Percentiles rank a stretch among this genome's conserved stretches.
These are phyloP conservation scores for Burhinus oedicnemus DNA, from an alignment of 2,113 vertebrate genomes.

Conservation along the genomic window DNA sequence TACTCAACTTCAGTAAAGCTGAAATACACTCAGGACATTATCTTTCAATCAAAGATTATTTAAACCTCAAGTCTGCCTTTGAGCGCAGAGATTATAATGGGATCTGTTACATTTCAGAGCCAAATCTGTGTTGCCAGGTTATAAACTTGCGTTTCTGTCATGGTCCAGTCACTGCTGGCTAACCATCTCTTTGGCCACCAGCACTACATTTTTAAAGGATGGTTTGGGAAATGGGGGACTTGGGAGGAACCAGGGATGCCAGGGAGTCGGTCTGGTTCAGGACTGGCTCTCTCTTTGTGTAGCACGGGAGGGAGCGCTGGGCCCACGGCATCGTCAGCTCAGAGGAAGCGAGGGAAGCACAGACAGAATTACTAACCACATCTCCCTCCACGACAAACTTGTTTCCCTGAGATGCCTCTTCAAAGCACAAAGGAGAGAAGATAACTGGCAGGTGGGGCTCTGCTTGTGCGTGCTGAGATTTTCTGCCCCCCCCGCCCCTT, in stretches of 20 bases:
- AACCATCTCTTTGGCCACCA: neutral
- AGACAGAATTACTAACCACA: neutral
- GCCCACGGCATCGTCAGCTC: neutral
- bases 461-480: neutral
- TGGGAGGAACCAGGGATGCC: neutral
- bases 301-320: accelerated
- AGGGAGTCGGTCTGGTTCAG: neutral
- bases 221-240: neutral
- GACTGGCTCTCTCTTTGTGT: neutral
- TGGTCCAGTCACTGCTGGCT: neutral
- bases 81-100: neutral
- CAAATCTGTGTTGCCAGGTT: neutral
- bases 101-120: neutral
- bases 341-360: neutral
- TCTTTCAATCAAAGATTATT: neutral
- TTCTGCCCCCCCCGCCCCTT: neutral
- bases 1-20: neutral
- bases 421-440: constrained; percentile 13
- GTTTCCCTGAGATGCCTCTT: constrained; percentile 13
- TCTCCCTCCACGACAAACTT: neutral
- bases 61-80: neutral
- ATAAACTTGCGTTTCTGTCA: neutral
- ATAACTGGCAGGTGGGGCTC: constrained; percentile 3
- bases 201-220: neutral
- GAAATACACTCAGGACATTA: neutral